These are phyloP conservation scores for Lepidonotus clava DNA, from an alignment of 2,888 invertebrate species.

Conservation along the genomic window DNA sequence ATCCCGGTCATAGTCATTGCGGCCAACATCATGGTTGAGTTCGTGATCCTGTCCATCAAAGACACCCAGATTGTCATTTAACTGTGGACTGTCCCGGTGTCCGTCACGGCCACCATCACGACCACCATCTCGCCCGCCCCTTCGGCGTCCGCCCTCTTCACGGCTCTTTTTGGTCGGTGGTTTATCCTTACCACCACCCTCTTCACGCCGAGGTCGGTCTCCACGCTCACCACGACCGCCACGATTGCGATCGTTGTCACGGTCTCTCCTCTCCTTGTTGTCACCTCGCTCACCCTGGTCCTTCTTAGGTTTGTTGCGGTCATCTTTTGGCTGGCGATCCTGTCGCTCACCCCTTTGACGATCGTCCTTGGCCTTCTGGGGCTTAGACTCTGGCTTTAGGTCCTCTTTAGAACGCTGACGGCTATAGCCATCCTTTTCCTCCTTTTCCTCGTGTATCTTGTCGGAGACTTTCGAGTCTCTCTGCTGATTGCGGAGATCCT, in stretches of 20 bases:
- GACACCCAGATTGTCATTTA: slow-evolving; percentile 8
- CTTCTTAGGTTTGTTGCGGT: slow-evolving; percentile 30
- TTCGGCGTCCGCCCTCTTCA: neutral
- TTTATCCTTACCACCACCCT: slow-evolving; percentile 41
- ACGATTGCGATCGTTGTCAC: slow-evolving; percentile 33
- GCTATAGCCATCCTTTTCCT: slow-evolving; percentile 6
- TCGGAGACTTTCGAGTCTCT: slow-evolving; percentile 1
- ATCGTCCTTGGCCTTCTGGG: slow-evolving; percentile 25
- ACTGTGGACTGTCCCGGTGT: slow-evolving; percentile 31
- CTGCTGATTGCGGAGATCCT: neutral
- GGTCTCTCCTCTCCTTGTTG: slow-evolving; percentile 31
- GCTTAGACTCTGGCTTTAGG: slow-evolving; percentile 10
- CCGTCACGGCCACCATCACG: slow-evolving; percentile 13
- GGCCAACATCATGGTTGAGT: slow-evolving; percentile 16
- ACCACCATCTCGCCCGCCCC: neutral
- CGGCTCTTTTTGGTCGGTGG: slow-evolving; percentile 56
- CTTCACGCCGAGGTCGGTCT: neutral
- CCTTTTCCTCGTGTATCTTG: slow-evolving; percentile 40
- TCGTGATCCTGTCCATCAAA: neutral
- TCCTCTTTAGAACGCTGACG: slow-evolving; percentile 39
- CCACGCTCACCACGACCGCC: slow-evolving; percentile 31
- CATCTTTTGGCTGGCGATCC: neutral
- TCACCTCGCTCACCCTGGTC: slow-evolving; percentile 15
- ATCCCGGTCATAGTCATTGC: slow-evolving; percentile 42
- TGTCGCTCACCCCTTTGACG: slow-evolving; percentile 11